Percentiles rank a stretch among this genome's conserved stretches.
Conservation (phyloP, 2,113 vertebrate genomes). For the Siniperca knerii region DNA sequence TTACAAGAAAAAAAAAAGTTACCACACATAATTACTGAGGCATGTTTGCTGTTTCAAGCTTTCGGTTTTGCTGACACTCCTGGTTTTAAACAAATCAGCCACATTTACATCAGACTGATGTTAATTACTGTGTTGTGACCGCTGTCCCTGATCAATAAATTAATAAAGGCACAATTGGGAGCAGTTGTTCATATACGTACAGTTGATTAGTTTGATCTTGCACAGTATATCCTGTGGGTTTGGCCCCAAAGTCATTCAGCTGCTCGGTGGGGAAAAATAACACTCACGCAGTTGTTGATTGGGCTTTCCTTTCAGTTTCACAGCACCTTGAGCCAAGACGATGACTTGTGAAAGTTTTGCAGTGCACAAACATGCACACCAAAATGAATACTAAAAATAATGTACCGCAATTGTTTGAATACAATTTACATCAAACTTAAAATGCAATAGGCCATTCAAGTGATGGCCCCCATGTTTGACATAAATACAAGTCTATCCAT, state of each 20-base stretch:
- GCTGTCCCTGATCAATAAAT: too few species aligned
- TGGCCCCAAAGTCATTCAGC: constrained; percentile 38
- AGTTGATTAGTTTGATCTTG: background rate
- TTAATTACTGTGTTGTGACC: too few species aligned
- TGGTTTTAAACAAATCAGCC: too few species aligned
- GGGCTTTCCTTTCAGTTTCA: constrained; percentile 1
- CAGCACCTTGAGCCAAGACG: background rate
- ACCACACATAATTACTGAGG: background rate
- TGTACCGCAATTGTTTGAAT: background rate
- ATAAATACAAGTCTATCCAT: constrained; percentile 1
- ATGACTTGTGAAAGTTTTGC: background rate
- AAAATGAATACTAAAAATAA: background rate
- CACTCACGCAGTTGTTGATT: background rate
- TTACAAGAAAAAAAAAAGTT: too few species aligned
- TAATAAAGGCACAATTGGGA: too few species aligned
- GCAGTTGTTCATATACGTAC: too few species aligned
- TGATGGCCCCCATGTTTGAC: background rate
- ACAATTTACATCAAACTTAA: background rate
- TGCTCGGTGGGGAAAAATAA: background rate
- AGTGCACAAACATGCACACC: background rate
- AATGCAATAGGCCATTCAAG: background rate
- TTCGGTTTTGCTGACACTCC: background rate
- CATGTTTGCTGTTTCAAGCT: background rate
- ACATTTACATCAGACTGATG: too few species aligned
- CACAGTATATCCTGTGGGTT: constrained; percentile 34